Conservation (phyloP, 2,113 vertebrate genomes). For the Micronisus gabar region DNA sequence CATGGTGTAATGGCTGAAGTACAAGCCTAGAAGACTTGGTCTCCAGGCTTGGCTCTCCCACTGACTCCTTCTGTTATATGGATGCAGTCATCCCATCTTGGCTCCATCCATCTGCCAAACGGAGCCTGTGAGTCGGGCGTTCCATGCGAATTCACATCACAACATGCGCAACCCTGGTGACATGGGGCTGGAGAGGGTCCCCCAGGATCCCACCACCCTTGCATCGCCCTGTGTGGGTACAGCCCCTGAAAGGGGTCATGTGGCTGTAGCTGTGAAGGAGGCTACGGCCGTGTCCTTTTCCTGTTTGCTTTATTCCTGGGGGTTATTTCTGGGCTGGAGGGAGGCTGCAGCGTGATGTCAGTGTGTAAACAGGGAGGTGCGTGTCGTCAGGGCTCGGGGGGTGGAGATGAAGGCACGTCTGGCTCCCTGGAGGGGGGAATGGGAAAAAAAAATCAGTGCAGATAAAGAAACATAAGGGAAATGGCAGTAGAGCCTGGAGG, state of each 20-base stretch:
- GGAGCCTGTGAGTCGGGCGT: fast-evolving
- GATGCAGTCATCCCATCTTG: background rate
- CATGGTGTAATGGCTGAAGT: background rate
- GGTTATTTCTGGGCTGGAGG: slow-evolving; percentile 58
- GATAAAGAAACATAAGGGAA: slow-evolving; percentile 41
- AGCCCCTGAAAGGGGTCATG: background rate
- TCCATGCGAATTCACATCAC: background rate
- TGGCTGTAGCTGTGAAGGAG: background rate
- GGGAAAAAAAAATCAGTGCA: background rate
- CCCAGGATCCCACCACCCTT: fast-evolving
- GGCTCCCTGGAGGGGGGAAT: background rate
- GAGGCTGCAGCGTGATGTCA: slow-evolving; percentile 71
- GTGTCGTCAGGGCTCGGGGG: slow-evolving; percentile 46
- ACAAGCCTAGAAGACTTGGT: background rate
- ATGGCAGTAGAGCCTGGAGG: slow-evolving; percentile 1
- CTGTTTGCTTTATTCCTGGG: slow-evolving; percentile 63
- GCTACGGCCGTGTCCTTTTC: background rate
- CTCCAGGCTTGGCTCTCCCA: background rate
- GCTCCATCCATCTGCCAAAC: background rate
- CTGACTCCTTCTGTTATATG: background rate
- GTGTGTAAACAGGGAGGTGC: slow-evolving; percentile 75
- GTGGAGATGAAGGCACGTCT: slow-evolving; percentile 54
- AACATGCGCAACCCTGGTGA: fast-evolving
- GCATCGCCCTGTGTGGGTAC: fast-evolving
- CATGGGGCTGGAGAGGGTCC: background rate